Percentiles rank a stretch among this genome's conserved stretches.
Conservation (phyloP, 2,113 vertebrate species). For the Andinoacara biseriatus region DNA sequence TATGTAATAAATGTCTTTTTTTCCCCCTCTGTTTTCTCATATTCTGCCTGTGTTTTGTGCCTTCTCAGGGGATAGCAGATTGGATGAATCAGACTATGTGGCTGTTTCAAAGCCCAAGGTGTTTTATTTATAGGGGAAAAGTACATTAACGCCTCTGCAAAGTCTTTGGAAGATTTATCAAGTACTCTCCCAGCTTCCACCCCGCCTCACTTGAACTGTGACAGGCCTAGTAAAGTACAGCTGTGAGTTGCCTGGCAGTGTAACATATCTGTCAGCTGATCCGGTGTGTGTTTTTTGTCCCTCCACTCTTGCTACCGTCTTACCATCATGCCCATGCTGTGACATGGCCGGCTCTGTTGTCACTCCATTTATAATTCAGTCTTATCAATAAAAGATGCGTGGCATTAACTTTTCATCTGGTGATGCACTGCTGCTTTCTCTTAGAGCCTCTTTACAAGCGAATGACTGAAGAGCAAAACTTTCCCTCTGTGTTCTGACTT, state of each 20-base stretch:
- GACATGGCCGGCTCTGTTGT: conserved; percentile 67
- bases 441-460: conserved; percentile 65
- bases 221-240: conserved; percentile 30
- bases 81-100: conserved; percentile 66
- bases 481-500: conserved; percentile 63
- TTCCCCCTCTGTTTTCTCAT: conserved; percentile 45
- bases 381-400: conserved; percentile 72
- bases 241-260: conserved; percentile 42
- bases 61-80: conserved; percentile 48
- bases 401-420: conserved; percentile 75
- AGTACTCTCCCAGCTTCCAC: conserved; percentile 27
- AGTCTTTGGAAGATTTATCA: conserved; percentile 66
- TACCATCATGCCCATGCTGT: conserved; percentile 52
- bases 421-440: conserved; percentile 64
- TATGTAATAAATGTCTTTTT: conserved; percentile 61
- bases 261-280: conserved; percentile 41
- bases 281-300: conserved; percentile 41
- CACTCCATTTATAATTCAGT: conserved; percentile 75
- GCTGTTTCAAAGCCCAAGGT: conserved; percentile 60
- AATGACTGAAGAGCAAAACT: conserved; percentile 65
- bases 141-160: conserved; percentile 58
- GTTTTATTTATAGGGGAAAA: conserved; percentile 71
- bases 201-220: conserved; percentile 26
- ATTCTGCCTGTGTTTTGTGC: conserved; percentile 50
- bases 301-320: conserved; percentile 30